Conservation (phyloP, 2,888 invertebrate species). For the Buathra laborator region DNA sequence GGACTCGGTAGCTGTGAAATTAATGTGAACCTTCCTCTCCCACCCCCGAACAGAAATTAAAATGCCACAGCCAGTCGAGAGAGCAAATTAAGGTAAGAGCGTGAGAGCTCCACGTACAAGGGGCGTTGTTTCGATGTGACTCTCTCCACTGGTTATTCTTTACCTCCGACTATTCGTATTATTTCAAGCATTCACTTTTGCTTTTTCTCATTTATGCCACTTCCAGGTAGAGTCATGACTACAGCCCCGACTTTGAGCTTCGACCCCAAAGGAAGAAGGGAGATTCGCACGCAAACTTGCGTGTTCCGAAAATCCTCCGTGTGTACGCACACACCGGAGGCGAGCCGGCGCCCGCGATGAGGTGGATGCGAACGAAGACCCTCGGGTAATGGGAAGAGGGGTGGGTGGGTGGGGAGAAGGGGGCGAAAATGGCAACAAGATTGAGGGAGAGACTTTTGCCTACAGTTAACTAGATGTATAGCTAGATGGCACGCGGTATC, state of each 20-base stretch:
- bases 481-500: slow-evolving; percentile 62
- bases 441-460: slow-evolving; percentile 49
- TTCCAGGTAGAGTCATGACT: slow-evolving; percentile 15
- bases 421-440: slow-evolving; percentile 32
- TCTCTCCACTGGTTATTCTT: slow-evolving; percentile 31
- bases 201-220: slow-evolving; percentile 1
- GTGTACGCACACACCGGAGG: slow-evolving; percentile 59
- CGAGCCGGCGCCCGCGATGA: slow-evolving; percentile 26
- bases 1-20: slow-evolving; percentile 70
- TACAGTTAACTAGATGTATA: slow-evolving; percentile 62
- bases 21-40: slow-evolving; percentile 61
- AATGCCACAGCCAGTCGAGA: slow-evolving; percentile 70
- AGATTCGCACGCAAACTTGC: slow-evolving; percentile 83
- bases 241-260: neutral
- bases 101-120: slow-evolving; percentile 70
- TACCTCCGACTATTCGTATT: slow-evolving; percentile 32
- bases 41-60: slow-evolving; percentile 73
- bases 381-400: slow-evolving; percentile 13
- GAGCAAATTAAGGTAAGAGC: slow-evolving; percentile 72
- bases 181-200: slow-evolving; percentile 30
- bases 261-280: slow-evolving; percentile 53
- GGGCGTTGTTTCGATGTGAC: slow-evolving; percentile 47
- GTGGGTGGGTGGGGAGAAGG: slow-evolving; percentile 8
- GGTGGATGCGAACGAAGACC: slow-evolving; percentile 52
- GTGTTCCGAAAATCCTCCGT: slow-evolving; percentile 78